Conservation (phyloP, 2,113 vertebrate genomes). For the Strix uralensis region DNA sequence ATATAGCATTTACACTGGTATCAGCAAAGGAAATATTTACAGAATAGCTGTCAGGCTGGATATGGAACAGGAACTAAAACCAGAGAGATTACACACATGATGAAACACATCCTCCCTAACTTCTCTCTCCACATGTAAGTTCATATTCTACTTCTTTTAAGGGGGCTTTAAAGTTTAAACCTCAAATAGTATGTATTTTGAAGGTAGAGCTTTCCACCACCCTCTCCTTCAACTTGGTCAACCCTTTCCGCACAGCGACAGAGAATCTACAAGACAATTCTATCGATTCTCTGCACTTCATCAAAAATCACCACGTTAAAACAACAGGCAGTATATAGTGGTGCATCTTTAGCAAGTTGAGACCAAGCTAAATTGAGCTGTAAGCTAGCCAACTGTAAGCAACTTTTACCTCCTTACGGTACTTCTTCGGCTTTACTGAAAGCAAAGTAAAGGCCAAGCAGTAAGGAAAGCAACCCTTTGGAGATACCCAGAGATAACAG, state of each 20-base stretch:
- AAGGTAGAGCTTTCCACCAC: neutral
- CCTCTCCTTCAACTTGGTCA: neutral
- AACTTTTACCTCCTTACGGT: neutral
- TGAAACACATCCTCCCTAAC: neutral
- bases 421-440: neutral
- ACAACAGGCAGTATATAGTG: accelerated
- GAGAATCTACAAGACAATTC: neutral
- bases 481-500: neutral
- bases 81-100: neutral
- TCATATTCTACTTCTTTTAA: neutral
- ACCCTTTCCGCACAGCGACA: neutral
- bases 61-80: slow-evolving; percentile 26
- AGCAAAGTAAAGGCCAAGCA: neutral
- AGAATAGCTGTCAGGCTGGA: neutral
- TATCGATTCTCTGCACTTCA: neutral
- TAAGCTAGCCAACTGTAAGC: neutral
- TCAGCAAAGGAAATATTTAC: neutral
- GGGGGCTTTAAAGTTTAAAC: neutral
- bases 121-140: neutral
- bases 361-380: neutral
- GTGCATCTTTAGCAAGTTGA: neutral
- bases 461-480: neutral
- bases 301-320: neutral
- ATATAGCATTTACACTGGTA: neutral
- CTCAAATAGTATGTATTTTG: neutral